A percentile compares a stretch with the other conserved stretches of the same genome.
Evolutionary conservation across 1,140 invertebrate species (phyloP).

Genomic region (Magallana ariakensis): DNA sequence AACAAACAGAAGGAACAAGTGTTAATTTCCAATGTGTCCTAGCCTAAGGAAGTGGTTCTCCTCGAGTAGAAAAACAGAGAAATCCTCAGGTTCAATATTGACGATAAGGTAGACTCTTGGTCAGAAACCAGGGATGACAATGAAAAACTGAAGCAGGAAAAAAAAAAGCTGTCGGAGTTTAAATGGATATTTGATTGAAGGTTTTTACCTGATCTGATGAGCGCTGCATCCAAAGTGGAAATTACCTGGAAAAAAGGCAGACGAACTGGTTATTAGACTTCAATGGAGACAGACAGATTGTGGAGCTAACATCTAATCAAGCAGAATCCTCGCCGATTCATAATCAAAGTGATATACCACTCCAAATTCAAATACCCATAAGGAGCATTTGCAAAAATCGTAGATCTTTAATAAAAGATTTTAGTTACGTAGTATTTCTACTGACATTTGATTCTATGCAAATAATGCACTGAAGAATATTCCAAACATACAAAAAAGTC

Average conservation of each 20-base stretch:
- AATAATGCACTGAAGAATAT: too few relatives aligned
- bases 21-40: neutral
- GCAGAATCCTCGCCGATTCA: neutral
- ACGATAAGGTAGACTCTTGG: neutral
- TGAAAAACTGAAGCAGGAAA: neutral
- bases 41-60: neutral
- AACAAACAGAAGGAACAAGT: neutral
- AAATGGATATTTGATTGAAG: constrained; percentile 16
- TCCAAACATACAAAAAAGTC: too few relatives aligned
- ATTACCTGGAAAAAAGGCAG: constrained; percentile 1
- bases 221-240: neutral
- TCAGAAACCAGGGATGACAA: neutral
- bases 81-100: constrained; percentile 6
- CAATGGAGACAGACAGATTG: neutral
- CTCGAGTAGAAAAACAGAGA: neutral
- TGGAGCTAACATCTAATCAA: neutral
- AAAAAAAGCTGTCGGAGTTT: neutral
- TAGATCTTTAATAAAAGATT: too few relatives aligned
- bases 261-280: neutral
- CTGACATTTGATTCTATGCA: too few relatives aligned
- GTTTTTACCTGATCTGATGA: constrained; percentile 6
- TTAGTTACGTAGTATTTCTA: too few relatives aligned
- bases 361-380: neutral
- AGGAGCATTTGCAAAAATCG: neutral
- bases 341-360: neutral